Evolutionary conservation across 2,888 invertebrate genomes (phyloP), one percentile per base, ranked within the genome.

Genomic region (Mythimna vitellina): DNA sequence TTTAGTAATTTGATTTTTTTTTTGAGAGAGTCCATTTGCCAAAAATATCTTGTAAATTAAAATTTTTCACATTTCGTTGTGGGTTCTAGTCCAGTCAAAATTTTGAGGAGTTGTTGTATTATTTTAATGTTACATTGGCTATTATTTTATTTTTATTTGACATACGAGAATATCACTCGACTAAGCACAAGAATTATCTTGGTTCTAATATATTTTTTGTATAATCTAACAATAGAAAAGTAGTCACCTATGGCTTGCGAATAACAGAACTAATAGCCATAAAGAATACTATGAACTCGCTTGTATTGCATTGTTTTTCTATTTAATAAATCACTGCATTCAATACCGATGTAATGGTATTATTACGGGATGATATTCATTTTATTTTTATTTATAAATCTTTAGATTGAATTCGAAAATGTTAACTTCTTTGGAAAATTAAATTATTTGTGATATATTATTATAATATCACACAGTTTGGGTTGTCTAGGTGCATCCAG

Each of bases 231-330:
- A 94, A 93, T 96, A 95, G 94, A 86, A 83, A 87, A 89, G 86
- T 95, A 95, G 93, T 90, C 91, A 93, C 89, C 92, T 92, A 94
- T 94, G 96, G 96, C 96, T 96, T 96, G 96, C 96, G 75, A 96
- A 95, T 96, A 96, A 96, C 96, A 93, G 90, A 92, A 95, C 93
- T 95, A 94, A 96, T 94, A 89, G 95, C 96, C 96, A 93, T 93
- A 92, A 91, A 91, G 89, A 92, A 92, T 92, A 94, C 92, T 93
- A 93, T 93, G 89, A 93, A 93, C 86, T 94, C 91, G 96, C 96
- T 96, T 96, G 88, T 93, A 92, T 93, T 93, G 96, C 96, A 94
- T 93, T 94, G 95, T 95, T 94, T 94, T 95, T 93, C 85, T 92
- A 91, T 92, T 90, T 90, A 89, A 81, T 77, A 86, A 83, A 82